phyloP scores from a whole-genome alignment of 2,797 vertebrate species.

The Channa striata region DNA sequence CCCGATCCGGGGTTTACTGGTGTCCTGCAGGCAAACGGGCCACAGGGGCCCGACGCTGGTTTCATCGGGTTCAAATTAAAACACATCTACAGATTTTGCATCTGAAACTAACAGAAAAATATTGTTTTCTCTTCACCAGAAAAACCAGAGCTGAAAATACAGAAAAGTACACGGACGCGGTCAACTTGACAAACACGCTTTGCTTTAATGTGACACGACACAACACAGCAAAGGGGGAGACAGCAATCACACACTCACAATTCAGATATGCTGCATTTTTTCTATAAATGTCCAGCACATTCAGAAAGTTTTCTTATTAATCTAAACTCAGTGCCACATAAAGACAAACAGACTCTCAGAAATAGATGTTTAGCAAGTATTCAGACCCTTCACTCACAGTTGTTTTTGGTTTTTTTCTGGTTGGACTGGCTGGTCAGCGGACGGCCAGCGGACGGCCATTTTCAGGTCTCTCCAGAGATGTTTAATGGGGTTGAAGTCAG shows the following conservation, averaged over 20 bases:
- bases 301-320: no score
- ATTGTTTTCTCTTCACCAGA: slow-evolving; percentile 1
- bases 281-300: no score
- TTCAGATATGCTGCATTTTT: no score
- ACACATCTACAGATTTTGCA: slow-evolving; percentile 27
- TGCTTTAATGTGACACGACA: slow-evolving; percentile 16
- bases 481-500: no score
- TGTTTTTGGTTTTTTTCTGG: no score
- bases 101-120: slow-evolving; percentile 17
- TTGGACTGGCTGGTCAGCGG: no score
- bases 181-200: slow-evolving; percentile 24
- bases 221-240: slow-evolving; percentile 38
- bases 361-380: no score
- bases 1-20: slow-evolving; percentile 28
- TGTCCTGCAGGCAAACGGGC: slow-evolving; percentile 35
- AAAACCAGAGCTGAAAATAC: slow-evolving; percentile 25
- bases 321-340: no score
- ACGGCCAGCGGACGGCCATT: no score
- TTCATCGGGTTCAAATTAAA: slow-evolving; percentile 44
- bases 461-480: no score
- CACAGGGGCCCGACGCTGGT: slow-evolving; percentile 18
- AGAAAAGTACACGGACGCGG: not conserved
- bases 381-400: no score
- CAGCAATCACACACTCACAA: slow-evolving; percentile 44
- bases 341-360: no score